Evolutionary conservation across 2,888 invertebrate genomes (phyloP), one percentile per base, ranked within the genome.

Genomic region (Heteromurus nitidus): DNA sequence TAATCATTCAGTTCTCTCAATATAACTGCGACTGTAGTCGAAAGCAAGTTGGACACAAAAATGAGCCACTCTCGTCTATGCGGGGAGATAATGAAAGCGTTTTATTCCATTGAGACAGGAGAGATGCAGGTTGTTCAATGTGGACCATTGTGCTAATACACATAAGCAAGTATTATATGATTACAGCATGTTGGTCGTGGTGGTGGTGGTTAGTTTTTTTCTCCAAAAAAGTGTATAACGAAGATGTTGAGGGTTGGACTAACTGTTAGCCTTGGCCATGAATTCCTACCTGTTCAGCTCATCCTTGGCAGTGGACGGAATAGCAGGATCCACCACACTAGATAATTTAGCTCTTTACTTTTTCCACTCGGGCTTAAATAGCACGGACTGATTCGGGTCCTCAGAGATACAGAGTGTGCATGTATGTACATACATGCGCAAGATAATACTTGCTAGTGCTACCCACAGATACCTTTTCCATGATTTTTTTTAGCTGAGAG

Each of bases 221-320:
- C 30, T 74, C 76, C 76, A 76, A 76, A 64, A 73, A 55, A 55
- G 16, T 3, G 55, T 16, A 81, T 28, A 75, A 65, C 62, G 74
- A 75, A 75, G 70, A 64, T 30, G 69, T 72, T 70, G 67, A 75
- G 85, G 84, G 85, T 83, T 84, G 85, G 82, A 83, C 85, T 87
- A 87, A 87, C 87, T 85, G 87, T 86, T 85, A 86, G 87, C 87
- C 87, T 87, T 87, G 87, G 87, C 86, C 86, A 86, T 87, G 87
- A 87, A 86, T 87, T 85, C 84, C 82, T 85, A 86, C 86, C 87
- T 86, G 86, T 86, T 86, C 86, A 86, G 85, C 85, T 84, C 83
- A 86, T 86, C 85, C 86, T 86, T 87, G 86, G 85, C 84, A 86
- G 85, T 87, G 87, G 85, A 85, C 82, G 84, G 80, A 85, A 83